phyloP scores from a whole-genome alignment of 2,113 vertebrate species.

The Candoia aspera region DNA sequence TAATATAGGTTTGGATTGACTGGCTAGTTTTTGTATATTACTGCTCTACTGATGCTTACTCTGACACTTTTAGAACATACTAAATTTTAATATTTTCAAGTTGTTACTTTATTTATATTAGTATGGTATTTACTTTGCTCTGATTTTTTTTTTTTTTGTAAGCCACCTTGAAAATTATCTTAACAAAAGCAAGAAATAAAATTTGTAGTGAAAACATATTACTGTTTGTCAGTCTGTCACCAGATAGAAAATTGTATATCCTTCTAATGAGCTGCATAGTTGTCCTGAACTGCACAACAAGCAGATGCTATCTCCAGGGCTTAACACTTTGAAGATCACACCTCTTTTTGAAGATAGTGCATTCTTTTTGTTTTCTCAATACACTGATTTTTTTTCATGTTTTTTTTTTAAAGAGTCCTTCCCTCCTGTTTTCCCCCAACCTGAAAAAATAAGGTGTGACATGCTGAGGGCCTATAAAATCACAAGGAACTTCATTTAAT shows the following conservation, averaged over 20 bases:
- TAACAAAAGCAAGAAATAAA: not conserved
- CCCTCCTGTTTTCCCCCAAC: not conserved
- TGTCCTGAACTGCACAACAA: not conserved
- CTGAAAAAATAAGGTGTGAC: not conserved
- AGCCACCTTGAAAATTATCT: not conserved
- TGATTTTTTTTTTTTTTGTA: not conserved
- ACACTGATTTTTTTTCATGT: not conserved
- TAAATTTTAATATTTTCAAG: not conserved
- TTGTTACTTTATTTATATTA: not conserved
- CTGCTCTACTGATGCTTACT: not conserved
- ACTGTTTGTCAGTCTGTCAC: not conserved
- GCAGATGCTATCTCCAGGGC: not conserved
- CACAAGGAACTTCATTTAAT: slow-evolving; percentile 4
- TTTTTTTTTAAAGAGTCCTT: not conserved
- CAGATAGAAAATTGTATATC: not conserved
- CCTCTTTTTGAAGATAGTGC: not conserved
- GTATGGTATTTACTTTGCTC: not conserved
- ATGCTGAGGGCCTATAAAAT: not conserved
- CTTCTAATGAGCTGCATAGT: not conserved
- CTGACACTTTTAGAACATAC: not conserved
- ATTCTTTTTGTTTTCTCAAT: slow-evolving; percentile 6
- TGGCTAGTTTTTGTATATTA: not conserved
- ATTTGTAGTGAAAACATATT: not conserved
- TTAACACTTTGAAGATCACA: not conserved
- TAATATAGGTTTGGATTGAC: not conserved